Evolutionary conservation across 2,113 vertebrate genomes (phyloP).

Genomic region (Aegypius monachus): DNA sequence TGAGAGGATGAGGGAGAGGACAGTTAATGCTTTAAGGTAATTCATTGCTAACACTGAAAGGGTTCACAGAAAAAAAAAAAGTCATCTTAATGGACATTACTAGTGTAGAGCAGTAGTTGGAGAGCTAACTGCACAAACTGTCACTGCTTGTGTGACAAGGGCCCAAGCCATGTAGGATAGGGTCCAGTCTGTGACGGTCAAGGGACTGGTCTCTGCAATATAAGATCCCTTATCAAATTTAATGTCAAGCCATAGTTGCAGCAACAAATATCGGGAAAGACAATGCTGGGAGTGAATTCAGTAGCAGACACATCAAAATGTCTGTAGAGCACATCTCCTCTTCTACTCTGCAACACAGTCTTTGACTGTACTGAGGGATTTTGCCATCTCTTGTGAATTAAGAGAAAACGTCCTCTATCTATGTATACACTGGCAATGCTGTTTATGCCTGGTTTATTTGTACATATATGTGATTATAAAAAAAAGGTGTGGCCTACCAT

Average conservation of each 20-base stretch:
- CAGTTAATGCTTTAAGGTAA: neutral
- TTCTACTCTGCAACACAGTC: neutral
- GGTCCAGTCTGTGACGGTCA: neutral
- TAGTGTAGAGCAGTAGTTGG: neutral
- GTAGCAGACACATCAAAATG: neutral
- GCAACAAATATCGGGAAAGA: neutral
- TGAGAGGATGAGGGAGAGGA: neutral
- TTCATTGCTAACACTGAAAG: neutral
- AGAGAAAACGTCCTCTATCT: neutral
- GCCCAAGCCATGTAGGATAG: neutral
- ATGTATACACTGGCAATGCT: neutral
- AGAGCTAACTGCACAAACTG: neutral
- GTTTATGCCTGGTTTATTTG: neutral
- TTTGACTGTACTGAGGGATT: neutral
- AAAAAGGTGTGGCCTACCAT: neutral
- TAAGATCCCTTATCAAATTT: neutral
- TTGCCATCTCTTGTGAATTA: neutral
- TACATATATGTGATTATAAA: neutral
- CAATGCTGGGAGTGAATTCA: neutral
- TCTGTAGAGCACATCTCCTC: accelerated
- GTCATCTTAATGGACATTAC: neutral
- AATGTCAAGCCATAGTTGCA: neutral
- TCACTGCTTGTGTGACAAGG: neutral
- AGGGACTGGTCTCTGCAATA: neutral
- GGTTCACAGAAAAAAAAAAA: neutral